Evolutionary conservation across 2,113 vertebrate genomes (phyloP).

Genomic region (Phalacrocorax aristotelis): DNA sequence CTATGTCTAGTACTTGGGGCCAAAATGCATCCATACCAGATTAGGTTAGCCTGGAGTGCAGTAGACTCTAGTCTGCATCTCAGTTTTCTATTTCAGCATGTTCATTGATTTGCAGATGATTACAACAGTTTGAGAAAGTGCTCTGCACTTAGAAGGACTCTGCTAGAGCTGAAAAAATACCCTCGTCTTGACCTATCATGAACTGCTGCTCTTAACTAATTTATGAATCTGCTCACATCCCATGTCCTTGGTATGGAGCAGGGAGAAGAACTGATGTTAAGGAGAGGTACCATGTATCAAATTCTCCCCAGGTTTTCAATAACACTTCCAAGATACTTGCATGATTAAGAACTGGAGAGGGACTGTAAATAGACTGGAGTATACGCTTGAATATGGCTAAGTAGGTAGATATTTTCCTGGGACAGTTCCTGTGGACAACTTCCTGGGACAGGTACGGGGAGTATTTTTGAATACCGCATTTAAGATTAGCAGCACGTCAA

Average conservation of each 20-base stretch:
- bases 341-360: neutral
- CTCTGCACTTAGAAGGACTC: neutral
- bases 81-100: neutral
- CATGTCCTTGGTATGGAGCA: neutral
- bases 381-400: neutral
- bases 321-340: neutral
- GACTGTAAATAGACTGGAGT: neutral
- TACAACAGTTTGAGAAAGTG: neutral
- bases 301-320: neutral
- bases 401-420: neutral
- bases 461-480: neutral
- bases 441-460: neutral
- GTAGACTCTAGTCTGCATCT: neutral
- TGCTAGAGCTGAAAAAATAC: neutral
- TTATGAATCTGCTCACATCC: neutral
- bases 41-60: neutral
- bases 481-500: neutral
- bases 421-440: neutral
- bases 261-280: neutral
- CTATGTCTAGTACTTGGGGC: neutral
- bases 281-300: accelerated
- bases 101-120: neutral
- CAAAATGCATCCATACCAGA: neutral
- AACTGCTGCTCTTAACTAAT: neutral
- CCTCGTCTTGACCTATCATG: neutral